Base-by-base conservation (phyloP, 2,797 vertebrate species). In the Xenops minutus region DNA sequence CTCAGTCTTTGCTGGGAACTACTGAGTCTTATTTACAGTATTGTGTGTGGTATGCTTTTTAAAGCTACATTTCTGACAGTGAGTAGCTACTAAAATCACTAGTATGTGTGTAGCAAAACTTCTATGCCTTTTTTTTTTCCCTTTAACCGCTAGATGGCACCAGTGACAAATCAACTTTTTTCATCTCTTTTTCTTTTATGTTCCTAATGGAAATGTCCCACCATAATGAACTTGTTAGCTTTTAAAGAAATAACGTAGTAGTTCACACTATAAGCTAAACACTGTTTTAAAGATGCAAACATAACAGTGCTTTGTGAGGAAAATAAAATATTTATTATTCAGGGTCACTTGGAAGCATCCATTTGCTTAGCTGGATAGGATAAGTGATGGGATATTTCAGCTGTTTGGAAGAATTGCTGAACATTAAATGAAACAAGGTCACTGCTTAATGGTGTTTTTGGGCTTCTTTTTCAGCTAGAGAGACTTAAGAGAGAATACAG, bases 401-500 rank as follows among this genome's bases (percentile, higher is more conserved):
- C 36, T 73, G 23, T 36, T 13, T 44, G 55, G 37, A 69, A 49
- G 68, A 80, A 74, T 5, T 72, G 37, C 23, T 18, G 32, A 67
- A 44, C 7, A 18, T 39, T 30, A 75, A 61, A 37, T 17, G 23
- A 55, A 93, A 36, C 20, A 30, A 58, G 48, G 36, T 83, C 32
- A 34, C 11, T 41, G 56, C 12, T 32, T 74, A 69, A 85, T 87
- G 23, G 16, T 58, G 56, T 48, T 54, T 12, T 73, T 64, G 26
- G 74, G 23, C 66, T 93, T 95, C 80, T 90, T 34, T 73, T 89
- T 32, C 83, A 99, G 99, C 96, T 99, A 48, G 98, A 98, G 95
- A 98, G 98, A 96, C 91, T 98, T 52, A 98, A 96, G 91, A 98
- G 97, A 74, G 98, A 98, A 82, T 95, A 83, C 15, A 97, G 94